Conservation (phyloP, 2,888 invertebrate genomes). For the Hirudinaria manillensis region DNA sequence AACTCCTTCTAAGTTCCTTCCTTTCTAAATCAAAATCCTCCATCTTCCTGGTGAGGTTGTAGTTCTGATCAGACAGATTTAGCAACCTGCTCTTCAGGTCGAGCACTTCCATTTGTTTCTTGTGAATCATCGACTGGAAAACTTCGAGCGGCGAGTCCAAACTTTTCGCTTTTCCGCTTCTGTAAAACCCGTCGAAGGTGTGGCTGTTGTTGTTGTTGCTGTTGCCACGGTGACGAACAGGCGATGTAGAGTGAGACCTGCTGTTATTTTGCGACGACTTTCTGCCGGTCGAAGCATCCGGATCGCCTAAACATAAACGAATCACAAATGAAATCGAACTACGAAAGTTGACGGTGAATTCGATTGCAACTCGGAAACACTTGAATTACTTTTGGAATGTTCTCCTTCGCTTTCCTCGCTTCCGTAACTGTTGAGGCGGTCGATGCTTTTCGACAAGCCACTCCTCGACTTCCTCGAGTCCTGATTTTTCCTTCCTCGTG, state of each 20-base stretch:
- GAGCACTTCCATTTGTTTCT: constrained; percentile 10
- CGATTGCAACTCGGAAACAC: background rate
- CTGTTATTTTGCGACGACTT: background rate
- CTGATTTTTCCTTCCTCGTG: background rate
- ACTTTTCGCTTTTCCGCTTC: background rate
- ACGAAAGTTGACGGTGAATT: background rate
- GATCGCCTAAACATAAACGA: background rate
- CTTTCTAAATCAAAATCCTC: background rate
- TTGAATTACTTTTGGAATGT: background rate
- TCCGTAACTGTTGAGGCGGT: background rate
- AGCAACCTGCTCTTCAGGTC: background rate
- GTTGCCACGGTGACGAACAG: background rate
- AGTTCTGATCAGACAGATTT: constrained; percentile 1
- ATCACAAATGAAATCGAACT: background rate
- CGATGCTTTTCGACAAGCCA: background rate
- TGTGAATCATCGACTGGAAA: constrained; percentile 13
- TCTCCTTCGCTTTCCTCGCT: constrained; percentile 8
- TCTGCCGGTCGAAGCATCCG: background rate
- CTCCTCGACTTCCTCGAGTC: background rate
- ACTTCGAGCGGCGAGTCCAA: constrained; percentile 5
- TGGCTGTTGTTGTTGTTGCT: constrained; percentile 1
- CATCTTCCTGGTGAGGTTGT: constrained; percentile 7
- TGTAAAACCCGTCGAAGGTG: background rate
- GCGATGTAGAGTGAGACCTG: background rate
- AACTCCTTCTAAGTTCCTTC: background rate